A percentile compares a stretch with the other conserved stretches of the same genome.
Conservation (phyloP, 2,113 vertebrate species). For the Egretta garzetta region DNA sequence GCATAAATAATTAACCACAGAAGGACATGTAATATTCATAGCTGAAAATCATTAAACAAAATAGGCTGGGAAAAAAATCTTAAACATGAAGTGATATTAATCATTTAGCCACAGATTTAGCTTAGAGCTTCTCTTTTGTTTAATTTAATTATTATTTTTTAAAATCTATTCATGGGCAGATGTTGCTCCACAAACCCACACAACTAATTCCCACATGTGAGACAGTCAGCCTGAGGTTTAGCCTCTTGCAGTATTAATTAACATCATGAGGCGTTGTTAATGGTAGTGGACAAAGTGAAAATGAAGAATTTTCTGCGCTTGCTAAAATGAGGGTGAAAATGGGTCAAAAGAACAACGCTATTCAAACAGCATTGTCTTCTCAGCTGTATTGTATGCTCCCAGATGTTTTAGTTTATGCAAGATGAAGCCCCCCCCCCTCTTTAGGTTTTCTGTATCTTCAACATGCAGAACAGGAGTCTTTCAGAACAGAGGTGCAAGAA, state of each 20-base stretch:
- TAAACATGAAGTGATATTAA: slow-evolving; percentile 54
- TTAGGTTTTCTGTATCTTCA: background rate
- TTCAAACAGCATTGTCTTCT: slow-evolving; percentile 10
- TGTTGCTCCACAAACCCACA: slow-evolving; percentile 32
- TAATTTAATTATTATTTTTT: slow-evolving; percentile 41
- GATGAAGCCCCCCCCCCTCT: background rate
- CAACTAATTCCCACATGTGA: slow-evolving; percentile 12
- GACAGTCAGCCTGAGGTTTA: slow-evolving; percentile 29
- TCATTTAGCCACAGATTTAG: slow-evolving; percentile 56
- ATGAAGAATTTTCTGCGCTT: background rate
- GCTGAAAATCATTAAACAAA: slow-evolving; percentile 70
- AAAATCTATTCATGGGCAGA: slow-evolving; percentile 42
- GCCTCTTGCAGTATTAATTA: slow-evolving; percentile 60
- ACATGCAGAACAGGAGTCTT: background rate
- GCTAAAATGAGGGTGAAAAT: slow-evolving; percentile 18
- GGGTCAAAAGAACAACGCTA: slow-evolving; percentile 32
- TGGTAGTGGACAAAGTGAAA: slow-evolving; percentile 39
- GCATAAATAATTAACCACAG: slow-evolving; percentile 75
- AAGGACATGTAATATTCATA: slow-evolving; percentile 74
- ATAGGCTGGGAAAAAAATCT: slow-evolving; percentile 38
- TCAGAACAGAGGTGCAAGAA: background rate
- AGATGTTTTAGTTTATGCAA: background rate
- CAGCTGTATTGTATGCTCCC: background rate
- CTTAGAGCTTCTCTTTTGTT: slow-evolving; percentile 46
- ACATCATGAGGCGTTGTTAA: slow-evolving; percentile 7